Evolutionary conservation across 2,888 invertebrate species (phyloP).

Genomic region (Coenonympha arcania): DNA sequence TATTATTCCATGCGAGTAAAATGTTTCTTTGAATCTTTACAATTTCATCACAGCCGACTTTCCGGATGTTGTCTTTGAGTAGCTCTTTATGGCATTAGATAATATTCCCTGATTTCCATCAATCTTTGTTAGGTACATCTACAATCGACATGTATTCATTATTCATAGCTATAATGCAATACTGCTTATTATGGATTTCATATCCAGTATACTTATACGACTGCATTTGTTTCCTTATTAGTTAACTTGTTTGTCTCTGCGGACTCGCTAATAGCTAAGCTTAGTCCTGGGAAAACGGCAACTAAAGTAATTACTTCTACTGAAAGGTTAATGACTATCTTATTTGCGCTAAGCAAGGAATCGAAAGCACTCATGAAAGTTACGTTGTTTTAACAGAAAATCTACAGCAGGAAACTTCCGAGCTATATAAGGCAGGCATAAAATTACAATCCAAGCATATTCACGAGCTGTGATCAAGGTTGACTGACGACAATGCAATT

Average conservation of each 20-base stretch:
- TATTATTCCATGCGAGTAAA: constrained; percentile 7
- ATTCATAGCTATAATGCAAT: too few species aligned
- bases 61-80: constrained; percentile 13
- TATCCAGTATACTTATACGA: too few species aligned
- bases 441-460: constrained; percentile 6
- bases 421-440: constrained; percentile 3
- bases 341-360: background rate
- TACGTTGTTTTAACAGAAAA: constrained; percentile 4
- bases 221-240: too few species aligned
- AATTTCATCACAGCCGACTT: constrained; percentile 20
- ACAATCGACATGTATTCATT: too few species aligned
- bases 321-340: too few species aligned
- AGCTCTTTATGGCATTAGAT: background rate
- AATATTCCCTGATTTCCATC: too few species aligned
- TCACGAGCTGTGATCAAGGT: constrained; percentile 1
- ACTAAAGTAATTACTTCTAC: too few species aligned
- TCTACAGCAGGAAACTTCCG: constrained; percentile 6
- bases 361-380: background rate
- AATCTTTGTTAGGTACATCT: too few species aligned
- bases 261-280: too few species aligned
- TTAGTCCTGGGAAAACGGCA: too few species aligned
- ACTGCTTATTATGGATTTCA: too few species aligned
- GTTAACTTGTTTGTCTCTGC: too few species aligned
- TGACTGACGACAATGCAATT: background rate
- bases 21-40: constrained; percentile 16